A percentile compares a stretch with the other conserved stretches of the same genome.
These are phyloP conservation scores for Perca flavescens DNA, from an alignment of 2,113 vertebrate species.

Conservation along the genomic window DNA sequence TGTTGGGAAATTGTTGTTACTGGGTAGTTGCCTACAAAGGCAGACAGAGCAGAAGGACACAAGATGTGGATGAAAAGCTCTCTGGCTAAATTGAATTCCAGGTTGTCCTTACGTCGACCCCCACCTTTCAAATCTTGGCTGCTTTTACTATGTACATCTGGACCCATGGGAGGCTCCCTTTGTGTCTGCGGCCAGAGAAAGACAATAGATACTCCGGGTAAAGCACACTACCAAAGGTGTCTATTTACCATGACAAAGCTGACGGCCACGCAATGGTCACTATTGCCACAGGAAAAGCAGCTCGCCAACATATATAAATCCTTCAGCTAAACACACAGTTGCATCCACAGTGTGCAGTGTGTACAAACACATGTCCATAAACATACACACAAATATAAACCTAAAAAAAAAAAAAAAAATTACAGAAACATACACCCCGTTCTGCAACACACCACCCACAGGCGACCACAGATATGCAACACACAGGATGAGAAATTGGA, in stretches of 20 bases:
- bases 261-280: constrained; percentile 66
- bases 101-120: constrained; percentile 37
- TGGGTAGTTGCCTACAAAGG: background rate
- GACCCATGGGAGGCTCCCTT: constrained; percentile 46
- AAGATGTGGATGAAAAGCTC: constrained; percentile 28
- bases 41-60: background rate
- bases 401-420: constrained; percentile 25
- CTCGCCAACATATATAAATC: constrained; percentile 65
- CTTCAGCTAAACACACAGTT: constrained; percentile 15
- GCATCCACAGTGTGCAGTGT: constrained; percentile 8
- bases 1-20: constrained; percentile 1
- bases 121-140: constrained; percentile 16
- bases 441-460: constrained; percentile 43
- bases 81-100: constrained; percentile 32
- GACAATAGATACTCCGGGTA: constrained; percentile 59
- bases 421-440: constrained; percentile 19
- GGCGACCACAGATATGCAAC: constrained; percentile 68
- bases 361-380: constrained; percentile 31
- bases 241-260: constrained; percentile 79
- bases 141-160: constrained; percentile 63
- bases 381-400: constrained; percentile 22
- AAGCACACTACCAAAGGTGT: constrained; percentile 61
- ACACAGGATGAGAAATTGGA: constrained; percentile 37
- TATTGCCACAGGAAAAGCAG: constrained; percentile 53
- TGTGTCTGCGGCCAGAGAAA: constrained; percentile 51